These are phyloP conservation scores for Phalacrocorax carbo DNA, from an alignment of 2,113 vertebrate species.

Conservation along the genomic window DNA sequence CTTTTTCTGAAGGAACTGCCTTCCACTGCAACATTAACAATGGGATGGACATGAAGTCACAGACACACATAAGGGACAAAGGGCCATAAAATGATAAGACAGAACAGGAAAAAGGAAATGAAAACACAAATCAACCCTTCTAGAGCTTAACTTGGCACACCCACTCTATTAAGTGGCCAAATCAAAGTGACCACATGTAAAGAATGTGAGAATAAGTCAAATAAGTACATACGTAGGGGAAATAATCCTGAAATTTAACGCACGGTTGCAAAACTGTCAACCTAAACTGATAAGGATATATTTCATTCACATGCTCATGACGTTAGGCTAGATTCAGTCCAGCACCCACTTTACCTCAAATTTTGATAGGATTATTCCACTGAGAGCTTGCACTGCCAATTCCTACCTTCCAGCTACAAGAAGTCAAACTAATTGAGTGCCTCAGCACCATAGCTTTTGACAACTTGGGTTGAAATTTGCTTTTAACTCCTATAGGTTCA, in stretches of 20 bases:
- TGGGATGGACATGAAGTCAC: conserved; percentile 62
- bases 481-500: background rate
- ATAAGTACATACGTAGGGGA: background rate
- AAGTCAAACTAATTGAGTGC: background rate
- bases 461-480: background rate
- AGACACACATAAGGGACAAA: background rate
- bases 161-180: background rate
- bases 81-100: background rate
- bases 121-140: background rate
- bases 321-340: background rate
- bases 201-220: background rate
- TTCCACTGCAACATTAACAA: background rate
- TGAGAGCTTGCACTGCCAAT: background rate
- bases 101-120: conserved; percentile 19
- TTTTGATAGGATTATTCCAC: conserved; percentile 1
- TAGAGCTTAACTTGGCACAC: background rate
- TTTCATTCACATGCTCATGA: background rate
- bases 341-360: background rate
- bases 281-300: background rate
- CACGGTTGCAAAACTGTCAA: background rate
- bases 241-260: background rate
- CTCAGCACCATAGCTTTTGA: background rate
- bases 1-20: background rate
- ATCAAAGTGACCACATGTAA: background rate
- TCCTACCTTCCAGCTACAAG: background rate